Conservation (phyloP, 2,113 vertebrate species). For the Epinephelus fuscoguttatus region DNA sequence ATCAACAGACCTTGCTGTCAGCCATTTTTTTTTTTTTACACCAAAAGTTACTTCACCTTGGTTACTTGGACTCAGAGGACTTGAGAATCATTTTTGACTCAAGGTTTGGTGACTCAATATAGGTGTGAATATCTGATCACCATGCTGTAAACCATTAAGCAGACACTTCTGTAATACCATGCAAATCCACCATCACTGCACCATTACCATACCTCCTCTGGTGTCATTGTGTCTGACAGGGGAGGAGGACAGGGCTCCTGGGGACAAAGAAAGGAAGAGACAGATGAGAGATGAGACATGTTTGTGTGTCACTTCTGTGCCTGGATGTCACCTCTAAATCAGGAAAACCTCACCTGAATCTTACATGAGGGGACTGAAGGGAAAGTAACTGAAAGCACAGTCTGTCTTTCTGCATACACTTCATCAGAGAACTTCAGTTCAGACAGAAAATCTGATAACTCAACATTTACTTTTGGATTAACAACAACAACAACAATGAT, state of each 20-base stretch:
- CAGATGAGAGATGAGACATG: conserved; percentile 2
- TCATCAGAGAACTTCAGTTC: background rate
- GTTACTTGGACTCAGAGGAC: background rate
- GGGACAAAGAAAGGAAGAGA: background rate
- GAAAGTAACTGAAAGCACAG: background rate
- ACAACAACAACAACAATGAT: no score
- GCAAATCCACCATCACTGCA: background rate
- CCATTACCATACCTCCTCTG: conserved; percentile 88
- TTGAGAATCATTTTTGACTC: background rate
- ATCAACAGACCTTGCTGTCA: no score
- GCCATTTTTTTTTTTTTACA: no score
- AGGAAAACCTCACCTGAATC: background rate
- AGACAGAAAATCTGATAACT: background rate
- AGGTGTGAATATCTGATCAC: background rate
- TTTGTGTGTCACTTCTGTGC: background rate
- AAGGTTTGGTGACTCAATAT: conserved; percentile 2
- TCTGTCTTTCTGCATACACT: background rate
- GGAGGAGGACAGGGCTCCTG: conserved; percentile 77
- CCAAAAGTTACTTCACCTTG: background rate
- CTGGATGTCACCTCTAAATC: conserved; percentile 5
- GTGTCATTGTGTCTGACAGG: conserved; percentile 89
- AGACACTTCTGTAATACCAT: background rate
- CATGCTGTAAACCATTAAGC: background rate
- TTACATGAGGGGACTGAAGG: background rate
- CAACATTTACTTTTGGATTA: background rate